Evolutionary conservation across 2,888 invertebrate species (phyloP).

Genomic region (Malthinus seriepunctatus): DNA sequence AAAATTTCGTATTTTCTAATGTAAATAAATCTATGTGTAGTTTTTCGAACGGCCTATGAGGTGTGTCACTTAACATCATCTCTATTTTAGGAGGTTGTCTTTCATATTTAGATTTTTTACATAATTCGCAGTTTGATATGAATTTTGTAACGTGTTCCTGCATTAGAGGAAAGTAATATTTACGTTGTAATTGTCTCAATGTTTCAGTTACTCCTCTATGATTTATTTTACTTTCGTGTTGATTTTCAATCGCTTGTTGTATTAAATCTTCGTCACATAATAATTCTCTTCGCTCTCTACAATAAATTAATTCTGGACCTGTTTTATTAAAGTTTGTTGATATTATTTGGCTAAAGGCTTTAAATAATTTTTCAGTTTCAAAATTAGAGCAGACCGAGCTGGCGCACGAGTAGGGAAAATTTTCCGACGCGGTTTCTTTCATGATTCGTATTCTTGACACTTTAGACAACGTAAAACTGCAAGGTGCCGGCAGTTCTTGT

Average conservation of each 20-base stretch:
- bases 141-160: background rate
- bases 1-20: background rate
- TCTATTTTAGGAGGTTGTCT: background rate
- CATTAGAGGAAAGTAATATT: background rate
- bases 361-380: background rate
- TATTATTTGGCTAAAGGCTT: background rate
- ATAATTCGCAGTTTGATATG: background rate
- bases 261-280: background rate
- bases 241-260: background rate
- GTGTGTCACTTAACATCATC: too few species aligned
- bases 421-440: too few species aligned
- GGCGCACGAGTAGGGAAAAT: too few species aligned
- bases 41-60: constrained; percentile 2
- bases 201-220: background rate
- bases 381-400: too few species aligned
- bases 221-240: background rate
- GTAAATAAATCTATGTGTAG: constrained; percentile 8
- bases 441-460: too few species aligned
- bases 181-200: background rate
- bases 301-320: background rate
- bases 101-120: background rate
- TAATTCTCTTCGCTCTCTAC: background rate
- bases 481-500: too few species aligned
- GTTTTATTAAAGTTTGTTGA: background rate
- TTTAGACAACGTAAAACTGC: too few species aligned